These are phyloP conservation scores for Pentamera pediparva DNA, from an alignment of 53 echinoderm and acorn worm genomes.

Conservation along the genomic window DNA sequence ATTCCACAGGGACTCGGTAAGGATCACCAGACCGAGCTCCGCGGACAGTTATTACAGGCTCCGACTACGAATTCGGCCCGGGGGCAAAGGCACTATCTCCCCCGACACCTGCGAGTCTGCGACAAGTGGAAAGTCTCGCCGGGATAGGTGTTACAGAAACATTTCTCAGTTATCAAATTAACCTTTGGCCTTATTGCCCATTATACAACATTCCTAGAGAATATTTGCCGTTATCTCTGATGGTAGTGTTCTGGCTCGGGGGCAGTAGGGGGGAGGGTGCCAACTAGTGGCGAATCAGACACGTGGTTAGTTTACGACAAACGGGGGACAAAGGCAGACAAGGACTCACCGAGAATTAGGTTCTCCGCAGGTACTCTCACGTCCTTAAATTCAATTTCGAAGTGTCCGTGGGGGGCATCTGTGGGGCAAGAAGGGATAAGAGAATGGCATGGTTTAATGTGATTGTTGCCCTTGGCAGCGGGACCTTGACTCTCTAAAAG, in stretches of 20 bases:
- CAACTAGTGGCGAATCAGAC: background rate
- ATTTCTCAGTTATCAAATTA: conserved; percentile 13
- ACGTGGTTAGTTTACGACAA: no score
- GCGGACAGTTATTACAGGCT: no score
- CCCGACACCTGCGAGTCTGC: no score
- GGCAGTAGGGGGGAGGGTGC: no score
- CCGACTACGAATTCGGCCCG: no score
- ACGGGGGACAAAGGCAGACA: background rate
- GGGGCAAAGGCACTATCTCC: no score
- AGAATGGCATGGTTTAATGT: background rate
- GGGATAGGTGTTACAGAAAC: conserved; percentile 20
- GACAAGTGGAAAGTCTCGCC: no score
- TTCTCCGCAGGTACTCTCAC: conserved; percentile 85
- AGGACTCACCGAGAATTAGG: conserved; percentile 71
- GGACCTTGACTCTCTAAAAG: background rate
- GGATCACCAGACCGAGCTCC: no score
- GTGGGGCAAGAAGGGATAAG: background rate
- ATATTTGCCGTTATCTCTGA: background rate
- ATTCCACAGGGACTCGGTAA: no score
- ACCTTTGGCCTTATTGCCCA: background rate
- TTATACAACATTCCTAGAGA: background rate
- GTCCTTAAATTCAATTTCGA: conserved; percentile 83
- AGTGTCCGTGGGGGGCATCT: conserved; percentile 99
- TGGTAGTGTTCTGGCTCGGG: no score
- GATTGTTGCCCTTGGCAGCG: background rate